Percentiles rank a stretch among this genome's conserved stretches.
Conservation (phyloP, 2,797 vertebrate genomes). For the Catamblyrhynchus diadema region DNA sequence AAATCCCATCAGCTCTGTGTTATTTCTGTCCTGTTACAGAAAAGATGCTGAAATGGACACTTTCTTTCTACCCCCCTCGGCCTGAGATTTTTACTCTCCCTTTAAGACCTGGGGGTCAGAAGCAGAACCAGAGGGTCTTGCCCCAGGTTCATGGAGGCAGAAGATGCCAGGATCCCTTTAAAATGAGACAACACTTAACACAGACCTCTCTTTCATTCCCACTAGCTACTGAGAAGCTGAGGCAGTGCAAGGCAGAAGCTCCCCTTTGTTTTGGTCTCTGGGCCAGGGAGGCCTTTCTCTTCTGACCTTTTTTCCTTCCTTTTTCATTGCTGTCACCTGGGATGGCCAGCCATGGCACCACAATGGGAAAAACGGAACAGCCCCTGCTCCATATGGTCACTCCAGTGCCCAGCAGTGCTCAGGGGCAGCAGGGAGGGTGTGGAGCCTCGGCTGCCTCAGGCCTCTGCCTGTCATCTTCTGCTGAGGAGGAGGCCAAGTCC, state of each 20-base stretch:
- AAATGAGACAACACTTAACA: neutral
- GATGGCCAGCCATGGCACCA: neutral
- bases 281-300: neutral
- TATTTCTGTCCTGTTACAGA: neutral
- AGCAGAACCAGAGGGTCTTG: neutral
- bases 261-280: neutral
- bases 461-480: neutral
- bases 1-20: neutral
- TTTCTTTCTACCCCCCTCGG: rapidly evolving
- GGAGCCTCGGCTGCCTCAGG: neutral
- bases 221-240: neutral
- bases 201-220: rapidly evolving
- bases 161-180: neutral
- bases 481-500: neutral
- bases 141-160: neutral
- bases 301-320: neutral
- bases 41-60: neutral
- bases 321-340: neutral
- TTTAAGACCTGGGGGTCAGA: neutral
- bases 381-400: rapidly evolving
- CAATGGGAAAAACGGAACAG: rapidly evolving
- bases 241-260: neutral
- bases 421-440: rapidly evolving
- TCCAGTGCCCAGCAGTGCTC: rapidly evolving
- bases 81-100: neutral